A percentile compares a stretch with the other conserved stretches of the same genome.
phyloP scores from a whole-genome alignment of 2,888 invertebrate species.

The Mythimna lalbum region DNA sequence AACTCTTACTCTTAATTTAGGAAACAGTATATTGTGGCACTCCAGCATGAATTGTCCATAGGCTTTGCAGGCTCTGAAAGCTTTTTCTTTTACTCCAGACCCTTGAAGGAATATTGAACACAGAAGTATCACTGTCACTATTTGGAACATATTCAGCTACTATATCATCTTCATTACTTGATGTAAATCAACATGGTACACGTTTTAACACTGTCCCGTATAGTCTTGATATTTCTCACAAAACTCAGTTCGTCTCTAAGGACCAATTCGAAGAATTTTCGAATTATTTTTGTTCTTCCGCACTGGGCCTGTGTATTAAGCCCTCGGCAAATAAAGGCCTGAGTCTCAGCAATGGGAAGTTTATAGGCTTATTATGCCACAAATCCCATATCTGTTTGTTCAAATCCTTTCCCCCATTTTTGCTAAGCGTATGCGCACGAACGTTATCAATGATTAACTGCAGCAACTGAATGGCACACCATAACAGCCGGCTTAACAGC shows the following conservation, averaged over 20 bases:
- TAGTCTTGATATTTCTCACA: background rate
- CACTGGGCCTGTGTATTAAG: background rate
- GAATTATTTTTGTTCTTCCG: constrained; percentile 16
- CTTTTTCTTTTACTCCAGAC: constrained; percentile 77
- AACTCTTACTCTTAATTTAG: constrained; percentile 77
- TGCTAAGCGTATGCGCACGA: constrained; percentile 57
- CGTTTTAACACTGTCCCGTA: background rate
- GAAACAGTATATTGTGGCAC: constrained; percentile 83
- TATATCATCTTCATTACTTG: constrained; percentile 7
- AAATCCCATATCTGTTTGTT: constrained; percentile 7
- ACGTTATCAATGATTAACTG: constrained; percentile 75
- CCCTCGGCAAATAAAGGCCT: background rate
- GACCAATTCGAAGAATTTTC: background rate
- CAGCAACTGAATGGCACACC: constrained; percentile 68
- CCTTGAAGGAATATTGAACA: constrained; percentile 4
- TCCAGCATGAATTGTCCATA: constrained; percentile 84
- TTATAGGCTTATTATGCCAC: background rate
- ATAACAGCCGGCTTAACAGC: constrained; percentile 65
- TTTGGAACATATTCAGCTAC: constrained; percentile 41
- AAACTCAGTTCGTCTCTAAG: background rate
- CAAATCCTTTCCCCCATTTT: constrained; percentile 34
- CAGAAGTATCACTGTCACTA: constrained; percentile 34
- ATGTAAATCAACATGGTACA: constrained; percentile 35
- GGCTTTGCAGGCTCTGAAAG: constrained; percentile 80
- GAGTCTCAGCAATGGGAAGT: background rate